phyloP scores from a whole-genome alignment of 2,797 vertebrate species.

The Enteromius anoplus region DNA sequence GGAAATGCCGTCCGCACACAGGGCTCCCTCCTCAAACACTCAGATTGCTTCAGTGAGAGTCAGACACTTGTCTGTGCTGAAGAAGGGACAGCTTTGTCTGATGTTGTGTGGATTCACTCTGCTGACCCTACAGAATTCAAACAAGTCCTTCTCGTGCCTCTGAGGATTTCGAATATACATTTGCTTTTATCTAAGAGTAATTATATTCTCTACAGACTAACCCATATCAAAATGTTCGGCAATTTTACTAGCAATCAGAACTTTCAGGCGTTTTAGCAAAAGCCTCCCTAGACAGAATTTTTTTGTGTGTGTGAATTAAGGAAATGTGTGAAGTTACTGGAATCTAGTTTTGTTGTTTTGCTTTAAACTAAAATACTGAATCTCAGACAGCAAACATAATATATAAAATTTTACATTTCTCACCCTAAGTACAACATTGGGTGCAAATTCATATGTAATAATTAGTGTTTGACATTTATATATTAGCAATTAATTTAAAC shows the following conservation, averaged over 20 bases:
- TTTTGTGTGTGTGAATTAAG: background rate
- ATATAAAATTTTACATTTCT: background rate
- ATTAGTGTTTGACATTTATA: background rate
- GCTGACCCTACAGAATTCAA: slow-evolving; percentile 20
- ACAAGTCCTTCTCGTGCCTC: background rate
- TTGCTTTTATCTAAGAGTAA: background rate
- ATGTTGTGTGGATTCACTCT: slow-evolving; percentile 11
- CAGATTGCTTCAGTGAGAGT: slow-evolving; percentile 8
- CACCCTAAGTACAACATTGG: background rate
- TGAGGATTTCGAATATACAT: background rate
- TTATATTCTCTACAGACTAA: background rate
- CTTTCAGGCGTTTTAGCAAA: background rate
- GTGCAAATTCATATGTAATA: background rate
- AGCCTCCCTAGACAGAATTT: background rate
- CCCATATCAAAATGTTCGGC: background rate
- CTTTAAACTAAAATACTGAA: background rate
- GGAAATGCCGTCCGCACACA: slow-evolving; percentile 29
- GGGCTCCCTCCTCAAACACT: slow-evolving; percentile 16
- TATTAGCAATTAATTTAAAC: background rate
- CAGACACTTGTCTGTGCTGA: background rate
- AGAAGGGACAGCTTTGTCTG: slow-evolving; percentile 9
- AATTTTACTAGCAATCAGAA: background rate
- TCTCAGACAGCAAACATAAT: background rate
- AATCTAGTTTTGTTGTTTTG: background rate
- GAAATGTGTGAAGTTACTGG: background rate